Base-by-base conservation (phyloP, 2,797 vertebrate species). In the Vultur gryphus region DNA sequence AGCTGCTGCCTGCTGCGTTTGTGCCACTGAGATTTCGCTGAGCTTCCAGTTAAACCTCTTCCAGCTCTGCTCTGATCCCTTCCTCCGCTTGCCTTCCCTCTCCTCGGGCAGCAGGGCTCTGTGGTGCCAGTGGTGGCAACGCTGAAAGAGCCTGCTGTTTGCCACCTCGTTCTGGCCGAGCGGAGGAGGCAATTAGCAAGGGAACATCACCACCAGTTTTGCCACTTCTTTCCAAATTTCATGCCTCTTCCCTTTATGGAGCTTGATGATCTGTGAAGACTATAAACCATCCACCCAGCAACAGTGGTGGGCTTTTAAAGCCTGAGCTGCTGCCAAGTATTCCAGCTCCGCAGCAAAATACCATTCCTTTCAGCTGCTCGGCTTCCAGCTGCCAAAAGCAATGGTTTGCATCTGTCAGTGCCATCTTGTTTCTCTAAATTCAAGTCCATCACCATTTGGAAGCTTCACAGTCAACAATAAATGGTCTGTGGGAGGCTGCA, bases 381-480 rank as follows among this genome's bases (percentile, higher is more conserved):
- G 82, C 62, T 29, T 52, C 79, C 95, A 96, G 82, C 89, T 94
- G 95, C 97, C 96, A 96, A 94, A 83, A 89, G 94, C 93, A 79
- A 43, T 28, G 69, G 13, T 37, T 51, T 92, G 79, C 95, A 92
- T 92, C 94, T 95, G 89, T 15, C 96, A 76, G 55, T 85, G 94
- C 83, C 82, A 92, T 65, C 94, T 33, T 76, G 37, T 23, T 76
- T 7, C 87, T 91, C 87, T 93, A 82, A 93, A 95, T 73, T 46
- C 85, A 26, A 95, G 61, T 51, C 76, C 67, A 58, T 51, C 87
- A 13, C 76, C 78, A 35, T 83, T 29, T 83, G 46, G 67, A 95
- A 88, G 78, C 52, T 8, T 67, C 79, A 23, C 16, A 85, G 88
- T 13, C 79, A 81, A 44, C 81, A 88, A 41, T 55, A 67, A 95